These are phyloP conservation scores for Phataginus tricuspis DNA, from an alignment of 2,797 vertebrate genomes.

Conservation along the genomic window DNA sequence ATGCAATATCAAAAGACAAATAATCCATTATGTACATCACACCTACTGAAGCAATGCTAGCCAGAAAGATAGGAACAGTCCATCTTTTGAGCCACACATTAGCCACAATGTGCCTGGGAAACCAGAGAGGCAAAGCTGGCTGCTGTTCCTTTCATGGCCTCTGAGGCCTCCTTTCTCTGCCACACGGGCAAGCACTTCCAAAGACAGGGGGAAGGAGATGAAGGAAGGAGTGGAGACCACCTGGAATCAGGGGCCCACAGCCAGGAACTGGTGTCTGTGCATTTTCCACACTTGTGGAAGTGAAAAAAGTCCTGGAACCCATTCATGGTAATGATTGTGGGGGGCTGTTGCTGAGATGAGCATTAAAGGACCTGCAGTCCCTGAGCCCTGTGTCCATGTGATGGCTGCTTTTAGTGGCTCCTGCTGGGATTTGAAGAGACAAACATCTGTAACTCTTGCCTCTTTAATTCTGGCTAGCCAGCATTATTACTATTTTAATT, in stretches of 20 bases:
- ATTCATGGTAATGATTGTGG: background rate
- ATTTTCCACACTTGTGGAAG: background rate
- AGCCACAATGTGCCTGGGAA: background rate
- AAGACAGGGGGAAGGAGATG: background rate
- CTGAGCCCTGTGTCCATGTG: background rate
- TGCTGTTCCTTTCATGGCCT: background rate
- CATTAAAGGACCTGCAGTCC: background rate
- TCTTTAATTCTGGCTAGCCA: background rate
- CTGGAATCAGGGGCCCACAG: background rate
- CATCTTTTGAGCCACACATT: background rate
- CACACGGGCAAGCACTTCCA: background rate
- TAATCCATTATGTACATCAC: background rate
- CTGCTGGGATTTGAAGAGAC: background rate
- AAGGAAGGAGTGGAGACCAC: background rate
- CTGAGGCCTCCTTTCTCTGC: background rate
- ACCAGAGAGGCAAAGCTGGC: background rate
- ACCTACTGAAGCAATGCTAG: background rate
- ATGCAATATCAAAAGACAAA: background rate
- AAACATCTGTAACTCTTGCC: background rate
- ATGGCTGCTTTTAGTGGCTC: background rate
- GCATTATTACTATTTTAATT: background rate
- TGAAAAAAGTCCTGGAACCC: background rate
- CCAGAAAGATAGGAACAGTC: background rate
- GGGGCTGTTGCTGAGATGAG: background rate
- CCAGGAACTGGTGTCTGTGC: background rate